phyloP scores from a whole-genome alignment of 2,797 vertebrate genomes.

The Champsocephalus gunnari region DNA sequence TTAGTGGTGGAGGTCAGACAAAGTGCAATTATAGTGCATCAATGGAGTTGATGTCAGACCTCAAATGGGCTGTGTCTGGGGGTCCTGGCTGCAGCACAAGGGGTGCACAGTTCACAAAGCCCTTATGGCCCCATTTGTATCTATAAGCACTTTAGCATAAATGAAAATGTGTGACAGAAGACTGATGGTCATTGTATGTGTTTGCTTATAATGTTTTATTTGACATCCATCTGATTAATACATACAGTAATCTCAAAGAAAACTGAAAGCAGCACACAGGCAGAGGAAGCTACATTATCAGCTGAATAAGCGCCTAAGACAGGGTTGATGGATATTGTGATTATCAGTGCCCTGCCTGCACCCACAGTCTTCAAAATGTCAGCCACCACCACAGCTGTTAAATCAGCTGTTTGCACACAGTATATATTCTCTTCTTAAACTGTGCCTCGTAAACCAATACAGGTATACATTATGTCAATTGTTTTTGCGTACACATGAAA shows the following conservation, averaged over 20 bases:
- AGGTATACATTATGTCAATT: constrained; percentile 51
- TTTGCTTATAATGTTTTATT: background rate
- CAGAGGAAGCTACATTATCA: constrained; percentile 29
- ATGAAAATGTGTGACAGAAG: background rate
- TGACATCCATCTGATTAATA: background rate
- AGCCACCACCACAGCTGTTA: constrained; percentile 13
- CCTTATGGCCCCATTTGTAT: background rate
- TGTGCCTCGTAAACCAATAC: constrained; percentile 46
- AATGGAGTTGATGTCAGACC: constrained; percentile 38
- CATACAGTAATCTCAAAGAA: background rate
- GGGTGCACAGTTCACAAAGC: constrained; percentile 18
- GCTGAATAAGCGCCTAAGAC: constrained; percentile 32
- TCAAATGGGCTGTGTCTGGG: constrained; percentile 39
- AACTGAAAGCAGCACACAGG: background rate
- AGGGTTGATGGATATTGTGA: constrained; percentile 49
- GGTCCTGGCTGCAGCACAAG: constrained; percentile 33
- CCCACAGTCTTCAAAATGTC: constrained; percentile 28
- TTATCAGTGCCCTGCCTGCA: constrained; percentile 30
- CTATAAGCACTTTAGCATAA: background rate
- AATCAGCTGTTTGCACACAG: constrained; percentile 34
- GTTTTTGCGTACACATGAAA: constrained; percentile 54
- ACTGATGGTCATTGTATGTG: background rate
- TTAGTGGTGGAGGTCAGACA: constrained; percentile 52
- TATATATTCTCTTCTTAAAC: constrained; percentile 15
- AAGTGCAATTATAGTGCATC: constrained; percentile 47